phyloP scores from a whole-genome alignment of 2,888 invertebrate genomes.

The Mythimna albipuncta region DNA sequence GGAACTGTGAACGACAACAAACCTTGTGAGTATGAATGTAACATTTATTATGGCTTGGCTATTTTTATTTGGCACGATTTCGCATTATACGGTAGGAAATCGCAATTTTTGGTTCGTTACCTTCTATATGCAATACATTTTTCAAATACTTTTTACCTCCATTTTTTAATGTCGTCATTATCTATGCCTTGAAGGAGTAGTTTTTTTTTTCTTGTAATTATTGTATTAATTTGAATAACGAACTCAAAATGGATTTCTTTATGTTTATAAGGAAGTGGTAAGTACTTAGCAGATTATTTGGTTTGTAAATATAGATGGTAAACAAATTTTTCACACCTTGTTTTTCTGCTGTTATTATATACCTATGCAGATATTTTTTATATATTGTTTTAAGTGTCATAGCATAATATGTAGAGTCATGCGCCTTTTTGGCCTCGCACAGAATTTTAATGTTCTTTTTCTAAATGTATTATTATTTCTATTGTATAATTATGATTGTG shows the following conservation, averaged over 20 bases:
- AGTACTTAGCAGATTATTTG: background rate
- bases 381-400: too few species aligned
- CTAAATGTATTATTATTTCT: too few species aligned
- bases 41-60: slow-evolving; percentile 44
- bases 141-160: background rate
- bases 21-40: slow-evolving; percentile 73
- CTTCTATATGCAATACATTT: slow-evolving; percentile 18
- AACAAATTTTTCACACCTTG: background rate
- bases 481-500: too few species aligned
- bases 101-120: slow-evolving; percentile 26
- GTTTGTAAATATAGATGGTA: background rate
- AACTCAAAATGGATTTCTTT: slow-evolving; percentile 26
- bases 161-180: background rate
- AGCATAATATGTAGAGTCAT: too few species aligned
- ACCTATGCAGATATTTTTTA: too few species aligned
- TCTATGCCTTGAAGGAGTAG: background rate
- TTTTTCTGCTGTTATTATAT: too few species aligned
- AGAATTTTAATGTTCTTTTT: too few species aligned
- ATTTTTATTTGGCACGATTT: slow-evolving; percentile 57
- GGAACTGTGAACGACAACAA: slow-evolving; percentile 73
- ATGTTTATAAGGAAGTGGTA: slow-evolving; percentile 18
- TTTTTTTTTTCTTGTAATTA: too few species aligned
- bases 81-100: slow-evolving; percentile 37
- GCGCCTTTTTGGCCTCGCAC: too few species aligned
- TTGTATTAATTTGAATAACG: background rate